Evolutionary conservation across 2,113 vertebrate genomes (phyloP).

Genomic region (Penelope pileata): DNA sequence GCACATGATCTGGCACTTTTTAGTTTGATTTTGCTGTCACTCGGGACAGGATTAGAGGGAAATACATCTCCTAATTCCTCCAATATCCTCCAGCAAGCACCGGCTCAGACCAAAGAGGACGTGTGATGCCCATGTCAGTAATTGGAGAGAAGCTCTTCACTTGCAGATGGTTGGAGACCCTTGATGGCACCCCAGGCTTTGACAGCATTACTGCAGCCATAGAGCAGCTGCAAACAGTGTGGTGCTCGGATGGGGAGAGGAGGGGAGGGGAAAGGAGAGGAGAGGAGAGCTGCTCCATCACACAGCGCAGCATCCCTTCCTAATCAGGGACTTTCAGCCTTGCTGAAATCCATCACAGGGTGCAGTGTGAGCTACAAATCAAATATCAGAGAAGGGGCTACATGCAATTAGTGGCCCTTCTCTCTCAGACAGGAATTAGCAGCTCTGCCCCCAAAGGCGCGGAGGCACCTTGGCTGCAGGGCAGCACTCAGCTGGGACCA

Average conservation of each 20-base stretch:
- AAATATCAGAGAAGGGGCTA: not conserved
- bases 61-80: conserved; percentile 38
- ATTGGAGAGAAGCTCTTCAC: conserved; percentile 7
- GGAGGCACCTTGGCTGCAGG: not conserved
- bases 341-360: not conserved
- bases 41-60: conserved; percentile 56
- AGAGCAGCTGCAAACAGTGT: not conserved
- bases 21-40: conserved; percentile 17
- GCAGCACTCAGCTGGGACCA: not conserved
- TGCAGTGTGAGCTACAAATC: not conserved
- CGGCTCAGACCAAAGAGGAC: conserved; percentile 5
- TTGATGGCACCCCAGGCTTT: conserved; percentile 24
- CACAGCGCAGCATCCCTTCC: not conserved
- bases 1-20: not conserved
- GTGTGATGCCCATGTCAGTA: not conserved
- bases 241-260: not conserved
- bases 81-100: conserved; percentile 62
- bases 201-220: not conserved
- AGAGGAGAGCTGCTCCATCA: not conserved
- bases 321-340: not conserved
- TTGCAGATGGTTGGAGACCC: conserved; percentile 52
- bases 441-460: not conserved
- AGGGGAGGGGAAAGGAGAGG: too few relatives aligned
- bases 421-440: not conserved
- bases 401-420: not conserved